A percentile compares a stretch with the other conserved stretches of the same genome.
Conservation (phyloP, 1,140 invertebrate species). For the Ganaspis sp. region DNA sequence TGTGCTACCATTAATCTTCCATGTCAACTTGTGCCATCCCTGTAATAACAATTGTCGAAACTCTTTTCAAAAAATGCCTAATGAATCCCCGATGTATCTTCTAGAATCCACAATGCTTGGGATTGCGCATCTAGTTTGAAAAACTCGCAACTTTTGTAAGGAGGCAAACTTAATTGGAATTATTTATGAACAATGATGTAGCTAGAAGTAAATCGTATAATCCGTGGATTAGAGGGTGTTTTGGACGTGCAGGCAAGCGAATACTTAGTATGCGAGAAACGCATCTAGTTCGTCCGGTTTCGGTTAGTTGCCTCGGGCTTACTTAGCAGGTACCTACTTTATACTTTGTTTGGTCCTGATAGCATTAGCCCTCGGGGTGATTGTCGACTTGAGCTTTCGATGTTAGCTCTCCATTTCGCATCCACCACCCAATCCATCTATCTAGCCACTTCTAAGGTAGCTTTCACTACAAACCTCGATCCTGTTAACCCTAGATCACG, state of each 20-base stretch:
- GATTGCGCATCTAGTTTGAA: background rate
- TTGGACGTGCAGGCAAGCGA: slow-evolving; percentile 14
- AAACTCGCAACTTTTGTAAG: background rate
- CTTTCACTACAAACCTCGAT: slow-evolving; percentile 61
- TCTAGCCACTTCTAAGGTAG: slow-evolving; percentile 51
- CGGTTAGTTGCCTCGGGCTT: slow-evolving; percentile 68
- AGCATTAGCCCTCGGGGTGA: slow-evolving; percentile 71
- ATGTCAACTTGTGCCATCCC: no score
- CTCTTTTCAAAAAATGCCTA: no score
- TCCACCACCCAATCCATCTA: slow-evolving; percentile 39
- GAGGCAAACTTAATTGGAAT: background rate
- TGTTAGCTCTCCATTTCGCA: slow-evolving; percentile 50
- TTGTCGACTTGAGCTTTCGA: slow-evolving; percentile 65
- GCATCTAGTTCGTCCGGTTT: slow-evolving; percentile 58
- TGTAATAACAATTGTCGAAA: no score
- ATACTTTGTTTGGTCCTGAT: slow-evolving; percentile 74
- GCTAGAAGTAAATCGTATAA: background rate
- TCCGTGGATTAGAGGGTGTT: slow-evolving; percentile 22
- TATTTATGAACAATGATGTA: slow-evolving; percentile 14
- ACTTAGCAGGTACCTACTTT: slow-evolving; percentile 72
- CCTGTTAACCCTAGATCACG: slow-evolving; percentile 68
- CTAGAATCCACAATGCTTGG: background rate
- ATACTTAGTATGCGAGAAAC: slow-evolving; percentile 67
- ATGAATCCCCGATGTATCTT: background rate
- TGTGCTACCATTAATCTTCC: no score